These are phyloP conservation scores for Alethe castanea DNA, from an alignment of 2,113 vertebrate genomes.

Conservation along the genomic window DNA sequence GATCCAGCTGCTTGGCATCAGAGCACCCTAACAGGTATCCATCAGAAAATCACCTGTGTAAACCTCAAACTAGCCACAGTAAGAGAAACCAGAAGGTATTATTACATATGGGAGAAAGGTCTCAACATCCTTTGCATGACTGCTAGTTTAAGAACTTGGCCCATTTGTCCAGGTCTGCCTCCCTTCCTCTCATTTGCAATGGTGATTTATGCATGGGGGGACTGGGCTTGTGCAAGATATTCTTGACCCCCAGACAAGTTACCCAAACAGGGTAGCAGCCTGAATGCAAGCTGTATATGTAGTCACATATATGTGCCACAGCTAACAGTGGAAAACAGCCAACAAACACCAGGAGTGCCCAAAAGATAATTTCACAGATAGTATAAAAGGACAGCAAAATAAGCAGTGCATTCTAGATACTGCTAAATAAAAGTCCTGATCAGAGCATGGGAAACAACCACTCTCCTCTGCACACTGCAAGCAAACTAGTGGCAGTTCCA, in stretches of 20 bases:
- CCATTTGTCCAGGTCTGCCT: neutral
- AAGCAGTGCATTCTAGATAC: neutral
- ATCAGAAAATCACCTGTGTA: neutral
- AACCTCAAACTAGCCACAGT: neutral
- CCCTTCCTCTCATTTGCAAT: neutral
- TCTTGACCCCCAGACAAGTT: neutral
- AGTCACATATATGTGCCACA: neutral
- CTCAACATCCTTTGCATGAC: neutral
- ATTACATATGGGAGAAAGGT: neutral
- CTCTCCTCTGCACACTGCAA: neutral
- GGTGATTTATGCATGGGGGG: neutral
- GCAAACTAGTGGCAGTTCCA: neutral
- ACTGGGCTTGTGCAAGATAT: neutral
- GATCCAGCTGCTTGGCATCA: neutral
- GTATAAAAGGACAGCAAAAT: neutral
- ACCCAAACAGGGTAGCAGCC: neutral
- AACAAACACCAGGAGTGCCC: neutral
- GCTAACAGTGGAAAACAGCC: neutral
- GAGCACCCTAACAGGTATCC: neutral
- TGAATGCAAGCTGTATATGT: neutral
- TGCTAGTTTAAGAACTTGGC: neutral
- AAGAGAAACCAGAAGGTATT: neutral
- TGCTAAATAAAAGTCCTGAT: neutral
- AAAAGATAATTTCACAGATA: neutral
- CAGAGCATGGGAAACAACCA: neutral